phyloP scores from a whole-genome alignment of 2,113 vertebrate genomes.

The Patagioenas fasciata region DNA sequence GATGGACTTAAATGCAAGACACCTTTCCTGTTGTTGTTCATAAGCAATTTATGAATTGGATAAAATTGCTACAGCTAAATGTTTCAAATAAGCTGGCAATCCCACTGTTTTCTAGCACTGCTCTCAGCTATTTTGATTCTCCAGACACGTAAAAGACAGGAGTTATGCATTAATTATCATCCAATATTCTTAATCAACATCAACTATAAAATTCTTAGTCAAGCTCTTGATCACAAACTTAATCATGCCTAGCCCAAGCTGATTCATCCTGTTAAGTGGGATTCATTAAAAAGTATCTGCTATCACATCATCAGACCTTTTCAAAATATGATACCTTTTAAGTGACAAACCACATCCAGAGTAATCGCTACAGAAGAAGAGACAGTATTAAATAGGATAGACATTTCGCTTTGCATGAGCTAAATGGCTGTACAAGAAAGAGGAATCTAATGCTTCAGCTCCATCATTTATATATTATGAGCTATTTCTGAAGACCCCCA shows the following conservation, averaged over 20 bases:
- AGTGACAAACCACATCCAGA: conserved; percentile 5
- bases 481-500: neutral
- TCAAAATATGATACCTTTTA: neutral
- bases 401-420: neutral
- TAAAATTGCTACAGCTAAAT: neutral
- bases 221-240: conserved; percentile 55
- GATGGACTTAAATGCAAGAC: neutral
- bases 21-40: neutral
- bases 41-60: neutral
- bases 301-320: neutral
- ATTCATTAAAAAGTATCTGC: conserved; percentile 43
- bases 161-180: conserved; percentile 52
- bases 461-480: fast-evolving
- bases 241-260: conserved; percentile 55
- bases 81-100: neutral
- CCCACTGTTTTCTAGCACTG: neutral
- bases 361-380: neutral
- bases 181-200: conserved; percentile 55
- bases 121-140: conserved; percentile 28
- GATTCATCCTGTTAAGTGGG: conserved; percentile 38
- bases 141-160: conserved; percentile 35
- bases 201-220: conserved; percentile 35
- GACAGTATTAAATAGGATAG: neutral
- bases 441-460: neutral
- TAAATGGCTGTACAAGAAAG: neutral